A percentile compares a stretch with the other conserved stretches of the same genome.
These are phyloP conservation scores for Samia ricini DNA, from an alignment of 1,140 invertebrate genomes.

Conservation along the genomic window DNA sequence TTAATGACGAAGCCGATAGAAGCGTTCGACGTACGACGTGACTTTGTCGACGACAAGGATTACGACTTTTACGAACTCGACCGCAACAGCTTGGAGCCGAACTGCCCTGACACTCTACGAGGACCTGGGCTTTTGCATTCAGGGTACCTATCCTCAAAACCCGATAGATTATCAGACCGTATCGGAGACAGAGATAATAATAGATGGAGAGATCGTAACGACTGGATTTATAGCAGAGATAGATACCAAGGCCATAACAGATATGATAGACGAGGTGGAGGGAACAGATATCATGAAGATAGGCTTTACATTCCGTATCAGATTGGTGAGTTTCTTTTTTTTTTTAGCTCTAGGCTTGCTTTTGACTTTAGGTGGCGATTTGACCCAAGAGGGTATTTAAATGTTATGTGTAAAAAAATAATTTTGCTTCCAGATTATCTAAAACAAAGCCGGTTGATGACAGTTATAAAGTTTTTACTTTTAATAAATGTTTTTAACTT, in stretches of 20 bases:
- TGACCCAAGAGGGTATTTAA: too few relatives aligned
- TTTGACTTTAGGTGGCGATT: too few relatives aligned
- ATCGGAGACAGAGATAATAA: conserved; percentile 15
- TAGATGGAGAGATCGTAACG: conserved; percentile 42
- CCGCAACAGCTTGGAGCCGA: conserved; percentile 77
- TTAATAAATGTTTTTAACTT: too few relatives aligned
- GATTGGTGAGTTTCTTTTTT: conserved; percentile 49
- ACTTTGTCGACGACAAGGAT: conserved; percentile 82
- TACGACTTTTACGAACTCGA: conserved; percentile 89
- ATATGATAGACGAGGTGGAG: conserved; percentile 36
- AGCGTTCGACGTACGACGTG: conserved; percentile 80
- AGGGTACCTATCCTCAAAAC: conserved; percentile 60
- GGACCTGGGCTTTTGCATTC: conserved; percentile 62
- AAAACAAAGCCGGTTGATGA: too few relatives aligned
- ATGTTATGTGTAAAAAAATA: too few relatives aligned
- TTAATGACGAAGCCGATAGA: conserved; percentile 83
- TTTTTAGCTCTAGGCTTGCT: too few relatives aligned
- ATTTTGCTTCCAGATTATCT: too few relatives aligned
- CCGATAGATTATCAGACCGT: conserved; percentile 10
- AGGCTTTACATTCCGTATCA: conserved; percentile 62
- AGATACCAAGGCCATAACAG: conserved; percentile 35
- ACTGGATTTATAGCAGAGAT: conserved; percentile 31
- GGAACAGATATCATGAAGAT: conserved; percentile 52
- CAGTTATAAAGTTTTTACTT: too few relatives aligned
- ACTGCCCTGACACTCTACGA: conserved; percentile 56